Base-by-base conservation (phyloP, 2,888 invertebrate genomes). In the Sinohyriopsis cumingii region DNA sequence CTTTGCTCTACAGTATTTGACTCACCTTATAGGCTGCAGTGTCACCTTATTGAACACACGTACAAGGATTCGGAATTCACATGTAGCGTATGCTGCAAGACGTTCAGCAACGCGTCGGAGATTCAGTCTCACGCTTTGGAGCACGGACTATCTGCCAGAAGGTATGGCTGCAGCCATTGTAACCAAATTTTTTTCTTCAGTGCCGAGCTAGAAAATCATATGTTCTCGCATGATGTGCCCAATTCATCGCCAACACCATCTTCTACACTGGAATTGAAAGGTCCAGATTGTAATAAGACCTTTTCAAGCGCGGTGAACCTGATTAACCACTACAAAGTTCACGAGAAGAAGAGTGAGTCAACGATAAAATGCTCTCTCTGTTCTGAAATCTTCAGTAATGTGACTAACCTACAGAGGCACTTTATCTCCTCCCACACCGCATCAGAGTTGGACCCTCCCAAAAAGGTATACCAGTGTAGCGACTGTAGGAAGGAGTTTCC, bases 21-120 rank as follows among this genome's bases (percentile, higher is more conserved):
- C 61, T 94, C 95, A 1, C 94, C 95, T 0, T 93, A 94, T 56
- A 94, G 96, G 74, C 92, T 97, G 3, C 97, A 96, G 89, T 93
- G 94, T 72, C 97, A 97, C 87, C 92, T 97, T 71, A 96, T 97
- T 73, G 96, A 97, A 84, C 97, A 98, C 89, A 96, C 95, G 0
- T 97, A 96, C 87, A 95, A 95, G 45, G 96, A 95, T 5, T 93
- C 94, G 15, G 93, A 93, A 55, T 95, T 95, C 88, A 94, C 94
- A 5, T 97, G 97, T 89, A 96, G 96, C 89, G 93, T 97, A 77
- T 98, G 97, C 90, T 95, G 95, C 15, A 93, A 95, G 0, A 94
- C 95, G 0, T 97, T 96, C 89, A 95, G 95, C 0, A 94, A 94
- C n/a, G 94, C 96, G 0, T 92, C 93, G 0, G 95, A 95, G 0